phyloP scores from a whole-genome alignment of 2,113 vertebrate genomes.

The Oreochromis spilurus region DNA sequence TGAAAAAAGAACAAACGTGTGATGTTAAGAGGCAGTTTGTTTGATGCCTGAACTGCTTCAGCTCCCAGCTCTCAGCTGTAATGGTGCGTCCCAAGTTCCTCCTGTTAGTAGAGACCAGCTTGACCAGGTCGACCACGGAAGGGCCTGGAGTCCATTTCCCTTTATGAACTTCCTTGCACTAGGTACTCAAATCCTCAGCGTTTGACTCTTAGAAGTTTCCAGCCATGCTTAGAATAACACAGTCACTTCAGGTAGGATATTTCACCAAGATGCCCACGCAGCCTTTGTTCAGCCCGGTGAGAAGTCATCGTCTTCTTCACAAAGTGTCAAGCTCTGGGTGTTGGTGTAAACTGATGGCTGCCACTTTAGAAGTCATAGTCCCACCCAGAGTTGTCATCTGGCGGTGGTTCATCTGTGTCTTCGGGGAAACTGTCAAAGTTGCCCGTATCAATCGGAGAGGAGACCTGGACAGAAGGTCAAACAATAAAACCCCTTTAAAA shows the following conservation, averaged over 20 bases:
- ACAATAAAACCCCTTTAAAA: neutral
- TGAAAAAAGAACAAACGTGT: neutral
- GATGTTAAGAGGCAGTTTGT: neutral
- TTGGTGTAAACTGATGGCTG: neutral
- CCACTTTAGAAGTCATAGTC: constrained; percentile 86
- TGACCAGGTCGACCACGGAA: neutral
- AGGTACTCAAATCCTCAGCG: neutral
- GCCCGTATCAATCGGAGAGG: constrained; percentile 90
- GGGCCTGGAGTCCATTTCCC: neutral
- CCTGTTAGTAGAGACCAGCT: neutral
- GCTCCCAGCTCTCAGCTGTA: neutral
- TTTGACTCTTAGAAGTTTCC: neutral
- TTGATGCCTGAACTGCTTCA: neutral
- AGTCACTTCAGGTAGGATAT: neutral
- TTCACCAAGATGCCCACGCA: neutral
- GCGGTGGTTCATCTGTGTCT: constrained; percentile 89
- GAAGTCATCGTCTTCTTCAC: neutral
- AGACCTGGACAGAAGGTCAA: constrained; percentile 72
- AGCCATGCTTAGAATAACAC: neutral
- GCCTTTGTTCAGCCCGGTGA: neutral
- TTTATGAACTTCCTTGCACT: neutral
- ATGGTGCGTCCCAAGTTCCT: neutral
- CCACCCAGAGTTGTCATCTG: constrained; percentile 96
- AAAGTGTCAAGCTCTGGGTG: neutral
- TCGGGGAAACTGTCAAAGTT: constrained; percentile 98